phyloP scores from a whole-genome alignment of 2,888 invertebrate species.

The Athalia circularis region DNA sequence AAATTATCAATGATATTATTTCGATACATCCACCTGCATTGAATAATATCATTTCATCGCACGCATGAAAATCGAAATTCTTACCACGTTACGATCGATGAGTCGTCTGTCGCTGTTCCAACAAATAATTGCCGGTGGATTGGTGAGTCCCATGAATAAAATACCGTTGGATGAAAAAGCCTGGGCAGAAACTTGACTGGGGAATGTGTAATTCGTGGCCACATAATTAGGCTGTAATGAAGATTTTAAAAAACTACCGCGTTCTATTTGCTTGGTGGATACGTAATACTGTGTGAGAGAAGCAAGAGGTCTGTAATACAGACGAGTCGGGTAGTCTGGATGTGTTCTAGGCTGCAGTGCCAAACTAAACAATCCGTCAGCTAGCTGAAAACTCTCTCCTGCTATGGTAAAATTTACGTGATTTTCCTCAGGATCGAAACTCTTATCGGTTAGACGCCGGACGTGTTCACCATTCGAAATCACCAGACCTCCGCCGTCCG shows the following conservation, averaged over 20 bases:
- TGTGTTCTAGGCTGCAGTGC: slow-evolving; percentile 76
- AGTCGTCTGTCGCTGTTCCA: slow-evolving; percentile 64
- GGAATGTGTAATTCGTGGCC: slow-evolving; percentile 50
- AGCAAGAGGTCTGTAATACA: slow-evolving; percentile 60
- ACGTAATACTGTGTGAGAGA: slow-evolving; percentile 55
- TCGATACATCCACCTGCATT: too few relatives aligned
- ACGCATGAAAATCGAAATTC: background rate
- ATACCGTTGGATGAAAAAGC: slow-evolving; percentile 68
- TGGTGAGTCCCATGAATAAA: slow-evolving; percentile 68
- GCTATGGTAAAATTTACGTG: slow-evolving; percentile 58
- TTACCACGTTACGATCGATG: slow-evolving; percentile 61
- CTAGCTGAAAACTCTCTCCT: slow-evolving; percentile 79
- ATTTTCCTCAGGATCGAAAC: slow-evolving; percentile 50
- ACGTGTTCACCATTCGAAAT: slow-evolving; percentile 49
- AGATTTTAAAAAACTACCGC: background rate
- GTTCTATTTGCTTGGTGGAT: slow-evolving; percentile 45
- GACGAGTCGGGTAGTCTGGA: slow-evolving; percentile 39
- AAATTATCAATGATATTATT: background rate
- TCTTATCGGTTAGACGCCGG: slow-evolving; percentile 55
- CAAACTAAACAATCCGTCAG: slow-evolving; percentile 83
- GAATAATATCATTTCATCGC: background rate
- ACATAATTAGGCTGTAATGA: slow-evolving; percentile 48
- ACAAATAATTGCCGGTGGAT: slow-evolving; percentile 66
- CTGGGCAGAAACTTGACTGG: slow-evolving; percentile 62
- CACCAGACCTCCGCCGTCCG: slow-evolving; percentile 54